Evolutionary conservation across 2,888 invertebrate species (phyloP), one percentile per base, ranked within the genome.

Genomic region (Tetrapedia diversipes): DNA sequence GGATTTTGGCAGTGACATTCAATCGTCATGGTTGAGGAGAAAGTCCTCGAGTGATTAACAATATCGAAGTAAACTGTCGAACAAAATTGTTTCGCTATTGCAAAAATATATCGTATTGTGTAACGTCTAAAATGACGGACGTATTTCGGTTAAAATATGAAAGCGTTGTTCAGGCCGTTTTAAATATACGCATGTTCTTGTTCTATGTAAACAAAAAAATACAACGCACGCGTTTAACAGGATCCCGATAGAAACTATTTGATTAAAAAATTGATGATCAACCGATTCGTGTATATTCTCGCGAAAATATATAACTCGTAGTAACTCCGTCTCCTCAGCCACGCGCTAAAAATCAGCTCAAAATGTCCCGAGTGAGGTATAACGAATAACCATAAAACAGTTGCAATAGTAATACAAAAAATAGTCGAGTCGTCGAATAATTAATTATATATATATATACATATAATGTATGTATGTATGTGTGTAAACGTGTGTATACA

Each of bases 1-100:
- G 72, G 87, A 82, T 90, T 91, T 91, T 89, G 91, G 91, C 91
- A 91, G 91, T 91, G 91, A 90, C 86, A 86, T 89, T 91, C 86
- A 88, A 88, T 89, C 87, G 87, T 86, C 86, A 87, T 88, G 89
- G 88, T 86, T 89, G 90, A 89, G 90, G 88, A 90, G 89, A 89
- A 88, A 72, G 56, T 67, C 47, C 32, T 63, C 49, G 32, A 41
- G 24, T 34, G 27, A 67, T 68, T 41, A 45, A 27, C 27, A 27
- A 73, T 47, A 14, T n/a, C n/a, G n/a, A n/a, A 10, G n/a, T 7
- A 16, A 22, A 22, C 4, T 19, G n/a, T n/a, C 37, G 47, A 60
- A n/a, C 53, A 72, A 54, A 37, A 7, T 54, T 6, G n/a, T 37
- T 56, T 24, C 19, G 49, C 8, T 4, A 1, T 4, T n/a, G 16